Base-by-base conservation (phyloP, 1,140 invertebrate species). In the Rhopalosiphum padi region DNA sequence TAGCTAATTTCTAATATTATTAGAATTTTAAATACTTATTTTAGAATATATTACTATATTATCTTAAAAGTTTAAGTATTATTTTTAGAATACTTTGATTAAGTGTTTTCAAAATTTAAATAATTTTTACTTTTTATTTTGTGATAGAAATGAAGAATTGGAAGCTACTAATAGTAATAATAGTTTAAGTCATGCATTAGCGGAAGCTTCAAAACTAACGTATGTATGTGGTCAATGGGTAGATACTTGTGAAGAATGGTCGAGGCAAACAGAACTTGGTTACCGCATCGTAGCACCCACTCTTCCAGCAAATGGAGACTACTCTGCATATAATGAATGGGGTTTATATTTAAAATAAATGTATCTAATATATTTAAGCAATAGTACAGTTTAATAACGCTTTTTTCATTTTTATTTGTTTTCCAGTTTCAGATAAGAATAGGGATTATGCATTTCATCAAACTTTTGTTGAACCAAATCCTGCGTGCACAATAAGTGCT, bases 191-290 rank as follows among this genome's bases (percentile, higher is more conserved):
- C 51, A 91, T 53, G 97, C 97, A 22, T 95, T 98, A 93, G 97
- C 97, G 23, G 97, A 98, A 95, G 97, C 97, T 37, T 97, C 96
- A 68, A 96, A 96, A 95, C 97, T 97, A 23, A 97, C 97, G 30
- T 97, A 97, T 94, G 96, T 98, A 83, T 96, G 96, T 94, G 97
- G 97, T 51, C 96, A 96, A 94, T 98, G 97, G 97, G 96, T 97
- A 48, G 96, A 96, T 94, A 96, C 96, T 95, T 96, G 95, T 94
- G 95, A 96, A 93, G 97, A 97, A 95, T 96, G 95, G 94, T 95
- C 96, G 91, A 83, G 46, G 37, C 46, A 92, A n/a, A 93, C 82
- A 25, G 97, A 98, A 95, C 95, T 96, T 37, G 96, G 97, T 94
- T 97, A 97, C 95, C 96, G 96, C 85, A 97, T 98, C 94, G 97